Base-by-base conservation (phyloP, 2,797 vertebrate species). In the Halcyon leucocephala region DNA sequence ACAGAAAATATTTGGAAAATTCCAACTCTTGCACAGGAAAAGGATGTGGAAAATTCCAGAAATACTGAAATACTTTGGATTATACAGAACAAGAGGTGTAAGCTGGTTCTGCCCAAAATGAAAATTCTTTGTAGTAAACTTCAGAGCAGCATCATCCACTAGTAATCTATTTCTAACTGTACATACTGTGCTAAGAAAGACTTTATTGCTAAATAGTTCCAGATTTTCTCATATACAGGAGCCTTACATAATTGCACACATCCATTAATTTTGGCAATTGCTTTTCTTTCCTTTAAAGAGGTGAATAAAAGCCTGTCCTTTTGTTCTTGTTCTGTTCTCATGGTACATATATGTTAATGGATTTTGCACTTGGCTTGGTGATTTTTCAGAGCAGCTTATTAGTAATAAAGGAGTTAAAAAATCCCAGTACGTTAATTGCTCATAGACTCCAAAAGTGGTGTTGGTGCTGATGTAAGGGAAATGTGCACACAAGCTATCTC, bases 381-480 rank as follows among this genome's bases (percentile, higher is more conserved):
- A 90, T 29, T 60, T 74, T 84, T 94, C 69, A 52, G 48, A 93
- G n/a, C 26, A 76, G 26, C 14, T 89, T 85, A 78, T 65, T 48
- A 70, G 57, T 28, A 81, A 88, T 33, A 58, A 76, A 90, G 54
- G 58, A 55, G 72, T 94, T 96, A 84, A 89, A 90, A 90, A 78
- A 54, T 70, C 15, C 49, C 5, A 60, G 17, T 10, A 57, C 28
- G 9, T 82, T 86, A 91, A 95, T 91, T 82, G 62, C 69, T 94
- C 11, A 41, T 64, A 77, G 70, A 71, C 42, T 72, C 39, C 14
- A 55, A 86, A 67, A 82, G 74, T 42, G 14, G 16, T 41, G 21
- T 52, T 88, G 70, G 42, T 86, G 77, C 90, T 94, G 83, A 88
- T 80, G 58, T 64, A 94, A 92, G 74, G 51, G 37, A 95, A 94